Conservation (phyloP, 2,888 invertebrate species). For the Xanthia togata region DNA sequence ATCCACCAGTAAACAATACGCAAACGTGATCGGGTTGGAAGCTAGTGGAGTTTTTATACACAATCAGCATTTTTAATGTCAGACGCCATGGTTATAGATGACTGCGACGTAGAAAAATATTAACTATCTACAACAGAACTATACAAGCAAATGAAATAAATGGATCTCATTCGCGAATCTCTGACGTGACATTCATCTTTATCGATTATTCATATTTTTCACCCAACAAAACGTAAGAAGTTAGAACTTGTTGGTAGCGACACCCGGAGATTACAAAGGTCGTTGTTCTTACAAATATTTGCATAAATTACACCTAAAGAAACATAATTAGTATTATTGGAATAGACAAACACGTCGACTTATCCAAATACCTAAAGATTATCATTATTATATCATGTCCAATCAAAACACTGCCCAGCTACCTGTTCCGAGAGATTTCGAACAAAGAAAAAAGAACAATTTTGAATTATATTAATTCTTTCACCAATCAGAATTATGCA, state of each 20-base stretch:
- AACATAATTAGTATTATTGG: slow-evolving; percentile 72
- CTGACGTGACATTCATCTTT: slow-evolving; percentile 1
- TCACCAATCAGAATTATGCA: slow-evolving; percentile 62
- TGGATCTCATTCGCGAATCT: not conserved
- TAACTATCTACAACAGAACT: not conserved
- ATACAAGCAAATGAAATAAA: not conserved
- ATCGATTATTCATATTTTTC: slow-evolving; percentile 34
- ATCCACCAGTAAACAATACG: slow-evolving; percentile 74
- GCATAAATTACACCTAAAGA: slow-evolving; percentile 79
- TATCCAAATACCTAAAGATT: slow-evolving; percentile 67
- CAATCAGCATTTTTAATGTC: slow-evolving; percentile 63
- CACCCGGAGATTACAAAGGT: slow-evolving; percentile 77
- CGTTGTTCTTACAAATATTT: slow-evolving; percentile 82
- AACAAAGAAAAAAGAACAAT: slow-evolving; percentile 75
- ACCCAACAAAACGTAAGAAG: not conserved
- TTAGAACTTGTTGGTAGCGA: slow-evolving; percentile 55
- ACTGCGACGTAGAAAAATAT: not conserved
- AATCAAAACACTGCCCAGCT: slow-evolving; percentile 79
- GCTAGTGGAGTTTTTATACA: slow-evolving; percentile 59
- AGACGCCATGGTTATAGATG: slow-evolving; percentile 27
- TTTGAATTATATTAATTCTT: slow-evolving; percentile 82
- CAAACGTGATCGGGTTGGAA: slow-evolving; percentile 72
- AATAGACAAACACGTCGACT: slow-evolving; percentile 65
- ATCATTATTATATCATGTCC: slow-evolving; percentile 61
- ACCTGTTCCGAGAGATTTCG: slow-evolving; percentile 84